phyloP scores from a whole-genome alignment of 35 echinoderm and acorn worm genomes.

The Hemicentrotus pulcherrimus region DNA sequence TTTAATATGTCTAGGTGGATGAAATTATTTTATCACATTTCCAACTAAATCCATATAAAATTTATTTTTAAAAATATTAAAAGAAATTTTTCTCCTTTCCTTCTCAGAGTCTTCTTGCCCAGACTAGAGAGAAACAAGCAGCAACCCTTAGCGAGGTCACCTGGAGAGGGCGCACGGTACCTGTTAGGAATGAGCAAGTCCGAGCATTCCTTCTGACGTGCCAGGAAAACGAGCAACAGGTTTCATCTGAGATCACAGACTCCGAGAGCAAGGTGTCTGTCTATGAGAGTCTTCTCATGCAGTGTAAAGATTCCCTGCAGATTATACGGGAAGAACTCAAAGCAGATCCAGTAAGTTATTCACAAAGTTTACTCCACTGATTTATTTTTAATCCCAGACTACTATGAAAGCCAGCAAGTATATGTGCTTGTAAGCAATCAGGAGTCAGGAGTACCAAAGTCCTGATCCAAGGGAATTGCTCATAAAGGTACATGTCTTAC shows the following conservation, averaged over 20 bases:
- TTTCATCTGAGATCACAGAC: conserved; percentile 60
- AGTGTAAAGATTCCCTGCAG: conserved; percentile 94
- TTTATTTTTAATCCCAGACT: too few relatives aligned
- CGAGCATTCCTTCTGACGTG: conserved; percentile 81
- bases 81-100: background rate
- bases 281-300: conserved; percentile 95
- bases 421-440: too few relatives aligned
- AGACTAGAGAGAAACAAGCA: conserved; percentile 97
- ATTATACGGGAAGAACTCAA: conserved; percentile 90
- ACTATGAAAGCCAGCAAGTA: too few relatives aligned
- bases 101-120: conserved; percentile 68
- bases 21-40: too few relatives aligned
- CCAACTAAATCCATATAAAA: too few relatives aligned
- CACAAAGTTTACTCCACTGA: too few relatives aligned
- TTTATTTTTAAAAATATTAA: too few relatives aligned
- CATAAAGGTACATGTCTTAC: too few relatives aligned
- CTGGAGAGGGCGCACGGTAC: conserved; percentile 90
- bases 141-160: conserved; percentile 92
- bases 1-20: too few relatives aligned
- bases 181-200: conserved; percentile 85
- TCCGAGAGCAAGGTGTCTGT: conserved; percentile 87
- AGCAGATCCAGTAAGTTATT: conserved; percentile 84
- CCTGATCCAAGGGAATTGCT: too few relatives aligned
- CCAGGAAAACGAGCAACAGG: conserved; percentile 89
- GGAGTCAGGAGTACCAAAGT: too few relatives aligned